Evolutionary conservation across 2,888 invertebrate species (phyloP), one percentile per base, ranked within the genome.

Genomic region (Meghimatium bilineatum): DNA sequence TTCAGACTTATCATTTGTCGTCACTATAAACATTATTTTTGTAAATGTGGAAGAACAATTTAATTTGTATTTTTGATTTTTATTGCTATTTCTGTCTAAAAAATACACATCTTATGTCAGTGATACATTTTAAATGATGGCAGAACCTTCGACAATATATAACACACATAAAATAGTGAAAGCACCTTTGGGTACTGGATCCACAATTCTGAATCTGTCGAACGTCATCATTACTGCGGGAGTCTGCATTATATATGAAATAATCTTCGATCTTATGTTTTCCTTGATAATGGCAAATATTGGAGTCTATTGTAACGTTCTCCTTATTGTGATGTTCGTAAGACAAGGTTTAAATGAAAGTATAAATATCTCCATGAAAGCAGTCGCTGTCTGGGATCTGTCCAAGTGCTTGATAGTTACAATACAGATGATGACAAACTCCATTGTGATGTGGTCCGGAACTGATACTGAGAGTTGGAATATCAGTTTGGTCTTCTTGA

Each of bases 221-320:
- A 52, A 74, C 5, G 23, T 52, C 32, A 52, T 74, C 0, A 74
- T 74, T n/a, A 52, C 17, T n/a, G 52, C 74, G 1, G 74, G 32
- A 52, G 74, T 52, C 32, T 52, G 74, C 32, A 74, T 23, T 10
- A 74, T 74, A 52, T 74, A 52, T 75, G 91, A 92, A 86, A 93
- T 92, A 88, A 86, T 93, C 72, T 87, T 92, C 23, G 88, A 90
- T 6, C 90, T 91, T 81, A 88, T 90, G 1, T 86, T 90, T 82
- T 89, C 91, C 76, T 78, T 71, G 20, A 36, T 56, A 29, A 67
- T 83, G 2, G 34, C 83, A 49, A 69, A 69, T 12, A 32, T 83
- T 36, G 78, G 77, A 36, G 71, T 83, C 71, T 38, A 69, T 49
- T 52, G 77, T n/a, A 83, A 78, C 60, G 32, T 78, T 26, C 56